Evolutionary conservation across 1,140 invertebrate genomes (phyloP).

Genomic region (Akabosia matsudoensis): DNA sequence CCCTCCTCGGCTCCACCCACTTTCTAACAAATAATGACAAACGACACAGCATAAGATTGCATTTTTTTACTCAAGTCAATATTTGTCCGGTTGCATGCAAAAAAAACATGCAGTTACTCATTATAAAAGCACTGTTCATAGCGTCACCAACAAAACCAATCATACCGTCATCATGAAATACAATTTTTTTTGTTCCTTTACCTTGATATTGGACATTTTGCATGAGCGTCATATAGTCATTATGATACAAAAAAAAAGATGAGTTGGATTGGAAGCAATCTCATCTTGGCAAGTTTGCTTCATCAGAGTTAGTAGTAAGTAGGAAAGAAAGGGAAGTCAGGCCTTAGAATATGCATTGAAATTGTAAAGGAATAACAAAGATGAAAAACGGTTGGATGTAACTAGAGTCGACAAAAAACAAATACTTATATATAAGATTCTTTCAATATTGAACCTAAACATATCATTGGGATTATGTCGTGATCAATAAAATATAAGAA

Average conservation of each 20-base stretch:
- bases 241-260: neutral
- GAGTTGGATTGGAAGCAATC: neutral
- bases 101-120: neutral
- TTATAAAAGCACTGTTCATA: neutral
- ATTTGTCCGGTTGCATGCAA: neutral
- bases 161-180: neutral
- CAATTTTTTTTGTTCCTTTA: neutral
- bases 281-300: no score
- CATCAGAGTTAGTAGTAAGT: neutral
- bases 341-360: neutral
- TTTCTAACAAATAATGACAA: neutral
- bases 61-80: neutral
- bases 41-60: neutral
- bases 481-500: neutral
- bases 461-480: neutral
- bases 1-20: neutral
- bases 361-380: neutral
- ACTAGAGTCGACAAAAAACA: neutral
- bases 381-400: neutral
- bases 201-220: slow-evolving; percentile 4
- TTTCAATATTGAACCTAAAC: neutral
- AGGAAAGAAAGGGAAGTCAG: neutral
- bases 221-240: neutral
- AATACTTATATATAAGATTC: neutral
- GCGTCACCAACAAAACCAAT: neutral